A percentile compares a stretch with the other conserved stretches of the same genome.
These are phyloP conservation scores for Tenebrosternarchus preto DNA, from an alignment of 2,113 vertebrate species.

Conservation along the genomic window DNA sequence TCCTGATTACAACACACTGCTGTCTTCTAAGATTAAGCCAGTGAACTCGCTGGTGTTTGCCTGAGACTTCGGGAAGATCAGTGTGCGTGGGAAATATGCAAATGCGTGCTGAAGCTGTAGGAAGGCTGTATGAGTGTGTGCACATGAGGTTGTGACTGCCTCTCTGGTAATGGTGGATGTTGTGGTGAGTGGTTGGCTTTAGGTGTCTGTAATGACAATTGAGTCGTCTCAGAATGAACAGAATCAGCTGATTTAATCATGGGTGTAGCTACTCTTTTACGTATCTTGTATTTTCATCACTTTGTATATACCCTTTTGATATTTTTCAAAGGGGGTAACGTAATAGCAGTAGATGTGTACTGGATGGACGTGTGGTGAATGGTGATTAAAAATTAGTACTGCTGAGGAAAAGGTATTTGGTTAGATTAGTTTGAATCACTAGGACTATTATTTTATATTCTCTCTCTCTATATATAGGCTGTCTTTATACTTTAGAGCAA, in stretches of 20 bases:
- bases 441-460: neutral
- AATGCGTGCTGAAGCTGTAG: neutral
- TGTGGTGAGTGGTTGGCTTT: conserved; percentile 29
- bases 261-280: conserved; percentile 39
- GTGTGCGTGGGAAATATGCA: too few relatives aligned
- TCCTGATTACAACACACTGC: neutral
- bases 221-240: conserved; percentile 37
- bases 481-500: conserved; percentile 6
- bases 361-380: conserved; percentile 34
- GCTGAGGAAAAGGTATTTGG: conserved; percentile 18
- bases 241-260: conserved; percentile 43
- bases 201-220: conserved; percentile 34
- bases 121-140: neutral
- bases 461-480: too few relatives aligned
- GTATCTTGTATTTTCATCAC: conserved; percentile 24
- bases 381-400: conserved; percentile 24
- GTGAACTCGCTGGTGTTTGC: neutral
- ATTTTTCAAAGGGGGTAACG: conserved; percentile 5
- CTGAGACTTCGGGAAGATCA: neutral
- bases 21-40: conserved; percentile 10
- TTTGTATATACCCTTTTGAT: conserved; percentile 28
- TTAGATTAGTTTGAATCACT: conserved; percentile 33
- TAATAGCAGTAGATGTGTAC: conserved; percentile 18
- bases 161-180: conserved; percentile 1
- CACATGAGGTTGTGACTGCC: conserved; percentile 7